Conservation (phyloP, 2,888 invertebrate species). For the Eupithecia exiguata region DNA sequence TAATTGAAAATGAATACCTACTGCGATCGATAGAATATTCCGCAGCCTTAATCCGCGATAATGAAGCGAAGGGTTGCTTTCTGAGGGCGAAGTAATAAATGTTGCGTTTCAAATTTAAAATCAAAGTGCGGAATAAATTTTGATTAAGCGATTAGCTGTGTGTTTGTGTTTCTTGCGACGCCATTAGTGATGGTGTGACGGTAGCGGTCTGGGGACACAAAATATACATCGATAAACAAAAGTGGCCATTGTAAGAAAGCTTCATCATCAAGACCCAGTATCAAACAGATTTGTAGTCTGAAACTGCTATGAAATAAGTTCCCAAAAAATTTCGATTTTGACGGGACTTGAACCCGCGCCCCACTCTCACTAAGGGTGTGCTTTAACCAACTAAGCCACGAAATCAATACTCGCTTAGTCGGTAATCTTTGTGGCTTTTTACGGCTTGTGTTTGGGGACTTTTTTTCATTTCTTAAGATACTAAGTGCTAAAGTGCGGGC, state of each 20-base stretch:
- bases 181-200: slow-evolving; percentile 60
- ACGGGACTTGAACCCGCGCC: too few species aligned
- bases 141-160: slow-evolving; percentile 83
- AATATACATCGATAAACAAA: not conserved
- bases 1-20: slow-evolving; percentile 82
- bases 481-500: too few species aligned
- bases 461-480: too few species aligned
- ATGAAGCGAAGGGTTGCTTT: slow-evolving; percentile 82
- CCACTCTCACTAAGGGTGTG: too few species aligned
- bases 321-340: too few species aligned
- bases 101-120: slow-evolving; percentile 84
- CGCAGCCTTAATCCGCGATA: slow-evolving; percentile 83
- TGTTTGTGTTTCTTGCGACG: slow-evolving; percentile 75
- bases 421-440: too few species aligned
- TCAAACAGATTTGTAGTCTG: not conserved
- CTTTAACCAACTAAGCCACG: too few species aligned
- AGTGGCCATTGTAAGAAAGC: not conserved
- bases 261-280: not conserved
- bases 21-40: slow-evolving; percentile 84
- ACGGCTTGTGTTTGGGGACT: too few species aligned
- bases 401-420: too few species aligned
- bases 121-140: slow-evolving; percentile 84
- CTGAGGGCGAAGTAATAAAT: slow-evolving; percentile 81
- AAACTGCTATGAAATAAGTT: too few species aligned
- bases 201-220: slow-evolving; percentile 21